Base-by-base conservation (phyloP, 2,888 invertebrate genomes). In the Miltochrista miniata region DNA sequence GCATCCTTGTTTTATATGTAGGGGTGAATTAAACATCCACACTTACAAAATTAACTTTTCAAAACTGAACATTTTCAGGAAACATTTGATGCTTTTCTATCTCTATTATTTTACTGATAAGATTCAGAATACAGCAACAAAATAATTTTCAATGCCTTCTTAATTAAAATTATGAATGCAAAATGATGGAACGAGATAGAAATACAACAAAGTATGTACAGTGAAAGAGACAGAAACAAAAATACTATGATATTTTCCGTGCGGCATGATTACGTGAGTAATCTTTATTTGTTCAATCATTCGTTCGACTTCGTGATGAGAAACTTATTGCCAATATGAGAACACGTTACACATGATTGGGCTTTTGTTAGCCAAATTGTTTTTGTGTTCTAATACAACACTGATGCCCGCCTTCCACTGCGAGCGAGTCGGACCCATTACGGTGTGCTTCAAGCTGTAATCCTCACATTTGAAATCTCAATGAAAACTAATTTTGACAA, bases 11-110 rank as follows among this genome's bases (percentile, higher is more conserved):
- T 48, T 74, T 65, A 38, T 68, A 63, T 74, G 76, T 79, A 70
- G 63, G 68, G 56, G 82, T 85, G 79, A 85, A 87, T 87, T 81
- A 81, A 81, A 79, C 66, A 79, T 82, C 29, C 80, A 83, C 81
- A 86, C 85, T 75, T 56, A 42, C 45, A 74, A 55, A n/a, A 61
- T 30, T 41, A 43, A 31, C 34, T 34, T 48, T 43, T 56, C 53
- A 56, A 43, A 61, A 48, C 51, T 46, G 42, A 54, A 48, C 54
- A 38, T 48, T 36, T 47, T 33, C 40, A 30, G 33, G 43, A 56
- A 45, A 30, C 12, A 40, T 43, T 51, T 4, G 5, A 24, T 24
- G 7, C 35, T 14, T 41, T 48, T 51, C 56, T 56, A 35, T n/a
- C 52, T 48, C 34, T 59, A 54, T 51, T 9, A 1, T 0, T 11